These are phyloP conservation scores for Notoglanidium macrostoma DNA, from an alignment of 2,797 vertebrate genomes.

Conservation along the genomic window DNA sequence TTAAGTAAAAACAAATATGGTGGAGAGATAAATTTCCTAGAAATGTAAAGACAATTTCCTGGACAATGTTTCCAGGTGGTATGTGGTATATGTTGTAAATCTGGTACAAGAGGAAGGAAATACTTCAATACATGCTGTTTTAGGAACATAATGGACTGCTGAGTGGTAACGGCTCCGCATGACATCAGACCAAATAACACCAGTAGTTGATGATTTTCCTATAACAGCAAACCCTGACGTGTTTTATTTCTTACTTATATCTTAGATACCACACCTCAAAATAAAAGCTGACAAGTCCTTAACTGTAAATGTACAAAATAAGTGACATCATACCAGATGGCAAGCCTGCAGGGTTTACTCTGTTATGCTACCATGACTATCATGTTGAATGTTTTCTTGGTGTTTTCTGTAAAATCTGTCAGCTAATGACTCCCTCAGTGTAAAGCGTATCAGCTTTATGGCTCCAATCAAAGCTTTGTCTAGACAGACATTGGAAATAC, in stretches of 20 bases:
- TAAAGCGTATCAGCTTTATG: conserved; percentile 12
- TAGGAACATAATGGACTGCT: neutral
- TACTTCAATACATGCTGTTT: neutral
- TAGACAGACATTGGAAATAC: neutral
- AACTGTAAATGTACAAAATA: neutral
- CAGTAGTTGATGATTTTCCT: neutral
- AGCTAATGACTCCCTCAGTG: neutral
- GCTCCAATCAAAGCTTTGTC: neutral
- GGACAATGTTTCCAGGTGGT: neutral
- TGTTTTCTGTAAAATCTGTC: neutral
- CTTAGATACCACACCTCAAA: neutral
- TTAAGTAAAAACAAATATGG: neutral
- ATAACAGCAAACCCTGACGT: neutral
- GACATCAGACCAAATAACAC: neutral
- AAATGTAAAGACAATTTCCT: neutral
- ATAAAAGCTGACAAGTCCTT: neutral
- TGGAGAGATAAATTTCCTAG: neutral
- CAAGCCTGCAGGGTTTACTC: neutral
- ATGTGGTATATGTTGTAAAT: no score
- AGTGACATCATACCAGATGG: conserved; percentile 12
- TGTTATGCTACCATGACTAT: neutral
- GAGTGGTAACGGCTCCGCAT: neutral
- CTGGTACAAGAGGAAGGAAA: neutral
- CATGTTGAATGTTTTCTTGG: neutral
- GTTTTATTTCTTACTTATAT: neutral